Conservation (phyloP, 1,140 invertebrate species). For the Agrypnia vestita region DNA sequence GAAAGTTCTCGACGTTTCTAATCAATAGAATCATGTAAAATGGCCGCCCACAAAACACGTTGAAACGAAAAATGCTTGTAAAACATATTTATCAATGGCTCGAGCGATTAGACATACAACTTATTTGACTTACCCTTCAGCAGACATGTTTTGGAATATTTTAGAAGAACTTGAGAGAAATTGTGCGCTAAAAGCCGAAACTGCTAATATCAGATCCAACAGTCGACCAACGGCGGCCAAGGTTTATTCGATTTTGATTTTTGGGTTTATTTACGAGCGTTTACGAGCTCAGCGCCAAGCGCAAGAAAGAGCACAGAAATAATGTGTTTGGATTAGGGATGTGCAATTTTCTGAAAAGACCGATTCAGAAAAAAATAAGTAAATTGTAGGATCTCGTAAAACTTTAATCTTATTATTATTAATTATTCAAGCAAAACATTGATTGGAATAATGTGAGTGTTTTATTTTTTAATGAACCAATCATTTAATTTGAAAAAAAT, state of each 20-base stretch:
- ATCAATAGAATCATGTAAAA: slow-evolving; percentile 32
- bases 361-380: too few species aligned
- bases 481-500: too few species aligned
- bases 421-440: too few species aligned
- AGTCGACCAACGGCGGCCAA: not conserved
- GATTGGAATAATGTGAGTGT: too few species aligned
- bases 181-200: not conserved
- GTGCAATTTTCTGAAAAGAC: too few species aligned
- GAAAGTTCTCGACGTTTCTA: slow-evolving; percentile 36
- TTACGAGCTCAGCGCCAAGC: too few species aligned
- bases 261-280: too few species aligned
- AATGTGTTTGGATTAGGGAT: too few species aligned
- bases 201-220: not conserved
- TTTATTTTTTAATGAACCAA: too few species aligned
- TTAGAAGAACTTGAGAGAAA: slow-evolving; percentile 49
- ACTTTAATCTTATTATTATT: too few species aligned
- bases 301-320: too few species aligned
- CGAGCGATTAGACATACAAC: not conserved
- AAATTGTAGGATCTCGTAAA: too few species aligned
- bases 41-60: slow-evolving; percentile 40
- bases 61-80: not conserved
- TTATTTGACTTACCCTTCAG: slow-evolving; percentile 26
- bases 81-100: slow-evolving; percentile 4
- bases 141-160: slow-evolving; percentile 16
- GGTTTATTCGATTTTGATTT: not conserved